Evolutionary conservation across 2,888 invertebrate genomes (phyloP).

Genomic region (Diadromus collaris): DNA sequence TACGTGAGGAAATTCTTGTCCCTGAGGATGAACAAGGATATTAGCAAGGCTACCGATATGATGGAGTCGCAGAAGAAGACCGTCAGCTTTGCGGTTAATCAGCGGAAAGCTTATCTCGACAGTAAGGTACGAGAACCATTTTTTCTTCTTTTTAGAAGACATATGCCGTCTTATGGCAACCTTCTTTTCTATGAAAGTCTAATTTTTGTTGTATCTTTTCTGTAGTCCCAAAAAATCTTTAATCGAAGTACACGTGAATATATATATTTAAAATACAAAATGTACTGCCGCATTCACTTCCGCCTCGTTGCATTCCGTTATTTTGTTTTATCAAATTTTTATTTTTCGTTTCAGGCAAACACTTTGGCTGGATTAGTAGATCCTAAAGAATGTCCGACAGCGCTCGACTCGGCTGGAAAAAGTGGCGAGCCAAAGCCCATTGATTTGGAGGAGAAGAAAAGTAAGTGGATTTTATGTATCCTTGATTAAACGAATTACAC

Average conservation of each 20-base stretch:
- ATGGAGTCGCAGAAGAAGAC: slow-evolving; percentile 84
- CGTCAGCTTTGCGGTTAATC: slow-evolving; percentile 87
- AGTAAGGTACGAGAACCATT: slow-evolving; percentile 76
- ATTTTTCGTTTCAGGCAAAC: slow-evolving; percentile 50
- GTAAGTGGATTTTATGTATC: slow-evolving; percentile 72
- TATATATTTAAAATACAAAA: too few relatives aligned
- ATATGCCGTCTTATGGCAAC: neutral
- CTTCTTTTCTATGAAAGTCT: slow-evolving; percentile 1
- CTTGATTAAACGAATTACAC: slow-evolving; percentile 24
- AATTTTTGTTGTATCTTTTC: neutral
- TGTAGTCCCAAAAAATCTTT: neutral
- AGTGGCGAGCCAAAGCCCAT: slow-evolving; percentile 79
- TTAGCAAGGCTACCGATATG: slow-evolving; percentile 83
- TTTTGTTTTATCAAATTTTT: neutral
- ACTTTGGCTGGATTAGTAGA: slow-evolving; percentile 59
- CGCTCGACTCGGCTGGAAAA: slow-evolving; percentile 71
- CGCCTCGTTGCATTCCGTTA: neutral
- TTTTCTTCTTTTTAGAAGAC: neutral
- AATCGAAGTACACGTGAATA: neutral
- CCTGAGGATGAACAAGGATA: slow-evolving; percentile 87
- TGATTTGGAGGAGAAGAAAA: slow-evolving; percentile 84
- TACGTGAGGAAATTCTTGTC: slow-evolving; percentile 88
- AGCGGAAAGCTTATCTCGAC: slow-evolving; percentile 81
- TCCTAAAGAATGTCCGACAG: slow-evolving; percentile 40
- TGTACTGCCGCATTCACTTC: too few relatives aligned